Evolutionary conservation across 2,113 vertebrate genomes (phyloP).

Genomic region (Copsychus sechellarum): DNA sequence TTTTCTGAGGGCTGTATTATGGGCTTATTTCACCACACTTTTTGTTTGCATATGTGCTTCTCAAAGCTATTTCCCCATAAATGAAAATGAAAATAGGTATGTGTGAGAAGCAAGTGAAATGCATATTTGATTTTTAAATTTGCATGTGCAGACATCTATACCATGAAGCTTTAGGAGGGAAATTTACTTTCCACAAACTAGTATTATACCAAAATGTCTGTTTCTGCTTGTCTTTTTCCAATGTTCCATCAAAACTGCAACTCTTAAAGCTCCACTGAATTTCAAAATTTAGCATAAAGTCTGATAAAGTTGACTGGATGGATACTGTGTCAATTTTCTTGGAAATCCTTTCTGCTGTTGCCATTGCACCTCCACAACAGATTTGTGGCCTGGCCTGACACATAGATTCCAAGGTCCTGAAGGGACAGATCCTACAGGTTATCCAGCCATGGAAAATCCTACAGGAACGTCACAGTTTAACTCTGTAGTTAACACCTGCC

Average conservation of each 20-base stretch:
- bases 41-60: background rate
- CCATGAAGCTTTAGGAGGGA: background rate
- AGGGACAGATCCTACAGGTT: background rate
- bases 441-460: background rate
- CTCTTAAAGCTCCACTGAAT: background rate
- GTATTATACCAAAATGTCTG: background rate
- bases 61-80: background rate
- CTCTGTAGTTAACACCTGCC: background rate
- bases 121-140: background rate
- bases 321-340: background rate
- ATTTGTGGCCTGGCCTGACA: background rate
- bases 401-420: background rate
- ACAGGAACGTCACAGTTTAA: background rate
- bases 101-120: background rate
- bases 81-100: conserved; percentile 21
- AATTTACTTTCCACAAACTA: background rate
- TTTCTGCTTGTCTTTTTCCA: background rate
- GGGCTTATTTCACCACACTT: background rate
- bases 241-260: background rate
- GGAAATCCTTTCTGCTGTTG: background rate
- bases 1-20: conserved; percentile 12
- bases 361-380: background rate
- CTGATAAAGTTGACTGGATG: background rate
- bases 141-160: background rate
- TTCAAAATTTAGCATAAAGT: background rate